These are phyloP conservation scores for Drosophila leonis DNA, from an alignment of 2,888 invertebrate genomes.

Conservation along the genomic window DNA sequence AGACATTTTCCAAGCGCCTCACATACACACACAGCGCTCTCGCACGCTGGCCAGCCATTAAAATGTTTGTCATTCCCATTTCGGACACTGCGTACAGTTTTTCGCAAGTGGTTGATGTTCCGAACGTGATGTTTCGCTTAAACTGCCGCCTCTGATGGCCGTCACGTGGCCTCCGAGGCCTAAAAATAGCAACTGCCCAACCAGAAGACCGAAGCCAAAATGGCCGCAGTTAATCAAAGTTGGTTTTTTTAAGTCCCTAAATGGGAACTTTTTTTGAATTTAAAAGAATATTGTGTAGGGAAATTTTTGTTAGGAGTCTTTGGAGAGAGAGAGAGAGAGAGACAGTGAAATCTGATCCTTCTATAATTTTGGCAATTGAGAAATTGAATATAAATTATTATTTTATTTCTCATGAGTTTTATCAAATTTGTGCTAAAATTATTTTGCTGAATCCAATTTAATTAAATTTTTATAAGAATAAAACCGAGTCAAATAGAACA, in stretches of 20 bases:
- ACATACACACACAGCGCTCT: constrained; percentile 10
- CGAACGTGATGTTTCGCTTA: constrained; percentile 67
- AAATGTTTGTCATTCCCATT: constrained; percentile 55
- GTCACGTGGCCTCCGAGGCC: constrained; percentile 55
- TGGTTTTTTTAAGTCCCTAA: constrained; percentile 18
- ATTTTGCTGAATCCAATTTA: too few species aligned
- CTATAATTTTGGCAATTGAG: not conserved
- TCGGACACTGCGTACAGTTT: constrained; percentile 52
- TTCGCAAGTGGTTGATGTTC: constrained; percentile 65
- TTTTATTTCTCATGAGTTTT: too few species aligned
- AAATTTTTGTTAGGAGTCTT: not conserved
- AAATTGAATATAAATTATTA: not conserved
- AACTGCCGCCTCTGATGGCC: constrained; percentile 54
- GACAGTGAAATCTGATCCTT: not conserved
- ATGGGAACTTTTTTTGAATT: constrained; percentile 7
- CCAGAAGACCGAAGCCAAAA: constrained; percentile 8
- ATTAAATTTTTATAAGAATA: too few species aligned
- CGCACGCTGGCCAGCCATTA: constrained; percentile 30
- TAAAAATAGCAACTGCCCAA: not conserved
- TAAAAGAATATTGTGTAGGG: not conserved
- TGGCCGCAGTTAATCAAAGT: constrained; percentile 46
- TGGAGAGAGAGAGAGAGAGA: not conserved
- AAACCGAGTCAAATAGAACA: too few species aligned
- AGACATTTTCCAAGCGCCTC: constrained; percentile 37
- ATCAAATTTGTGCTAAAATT: too few species aligned